Evolutionary conservation across 1,140 invertebrate species (phyloP).

Genomic region (Drosophila lacertosa): DNA sequence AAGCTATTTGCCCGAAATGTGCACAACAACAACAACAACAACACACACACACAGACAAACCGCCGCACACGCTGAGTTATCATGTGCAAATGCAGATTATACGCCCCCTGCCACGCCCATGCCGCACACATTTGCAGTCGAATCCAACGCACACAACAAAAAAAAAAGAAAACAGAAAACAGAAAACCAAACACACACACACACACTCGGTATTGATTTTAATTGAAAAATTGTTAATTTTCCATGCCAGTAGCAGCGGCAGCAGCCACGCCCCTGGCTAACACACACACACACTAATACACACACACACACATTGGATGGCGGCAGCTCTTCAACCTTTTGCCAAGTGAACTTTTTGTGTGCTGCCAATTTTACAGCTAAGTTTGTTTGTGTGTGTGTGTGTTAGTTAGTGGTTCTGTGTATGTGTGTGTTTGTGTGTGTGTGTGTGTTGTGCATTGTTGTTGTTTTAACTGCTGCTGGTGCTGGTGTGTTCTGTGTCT

Average conservation of each 20-base stretch:
- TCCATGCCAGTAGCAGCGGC: slow-evolving; percentile 74
- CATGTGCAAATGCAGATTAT: slow-evolving; percentile 51
- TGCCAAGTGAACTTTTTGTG: slow-evolving; percentile 71
- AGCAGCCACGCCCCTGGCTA: slow-evolving; percentile 47
- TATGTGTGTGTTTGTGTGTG: slow-evolving; percentile 30
- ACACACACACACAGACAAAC: slow-evolving; percentile 38
- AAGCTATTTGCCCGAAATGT: slow-evolving; percentile 77
- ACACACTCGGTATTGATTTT: slow-evolving; percentile 80
- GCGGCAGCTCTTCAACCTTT: slow-evolving; percentile 28
- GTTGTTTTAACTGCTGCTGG: slow-evolving; percentile 14
- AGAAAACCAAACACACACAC: too few species aligned
- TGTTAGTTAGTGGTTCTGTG: slow-evolving; percentile 11
- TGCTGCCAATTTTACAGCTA: slow-evolving; percentile 65
- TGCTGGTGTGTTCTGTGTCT: slow-evolving; percentile 64
- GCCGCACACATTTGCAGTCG: too few species aligned
- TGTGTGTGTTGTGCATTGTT: slow-evolving; percentile 16
- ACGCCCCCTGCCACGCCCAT: slow-evolving; percentile 3
- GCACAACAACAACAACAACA: slow-evolving; percentile 49
- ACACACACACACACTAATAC: slow-evolving; percentile 26
- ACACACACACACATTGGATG: slow-evolving; percentile 2
- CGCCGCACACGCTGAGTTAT: slow-evolving; percentile 17
- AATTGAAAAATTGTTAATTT: slow-evolving; percentile 83
- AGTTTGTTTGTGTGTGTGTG: slow-evolving; percentile 18
- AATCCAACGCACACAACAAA: too few species aligned
- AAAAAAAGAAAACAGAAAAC: too few species aligned